Evolutionary conservation across 2,797 vertebrate genomes (phyloP), one percentile per base, ranked within the genome.

Genomic region (Pelochelys cantorii): DNA sequence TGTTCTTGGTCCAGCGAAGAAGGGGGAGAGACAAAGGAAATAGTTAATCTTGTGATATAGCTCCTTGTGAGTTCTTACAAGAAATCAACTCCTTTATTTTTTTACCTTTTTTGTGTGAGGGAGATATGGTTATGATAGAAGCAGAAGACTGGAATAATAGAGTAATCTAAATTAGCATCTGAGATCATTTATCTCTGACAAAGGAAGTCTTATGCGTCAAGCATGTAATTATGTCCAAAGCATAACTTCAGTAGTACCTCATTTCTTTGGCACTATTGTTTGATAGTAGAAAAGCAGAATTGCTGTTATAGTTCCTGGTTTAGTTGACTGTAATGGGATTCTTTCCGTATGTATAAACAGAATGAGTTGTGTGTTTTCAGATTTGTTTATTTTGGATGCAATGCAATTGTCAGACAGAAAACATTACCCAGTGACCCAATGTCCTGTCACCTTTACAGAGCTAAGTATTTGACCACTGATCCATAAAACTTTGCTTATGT

Each of bases 391-490:
- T 94, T 85, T 91, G 83, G 86, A 94, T 91, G 81, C 83, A 90
- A 42, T 12, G 59, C 1, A 93, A 93, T 94, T 62, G 90, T 94
- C 81, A 94, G 90, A 34, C 7, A 12, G 85, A 94, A 88, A 89
- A 60, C 31, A 95, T 92, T 94, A 95, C 84, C 65, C 88, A 87
- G 71, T 96, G 93, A 95, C 94, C 94, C 92, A 95, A 95, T 94
- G 95, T 96, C 96, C 96, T 94, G 91, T 90, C 94, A 91, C 85
- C 91, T 95, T 90, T 94, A 96, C 74, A 92, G 94, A 94, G 83
- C 89, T 93, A 95, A 96, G 95, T 96, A 94, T 91, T 85, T 34
- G 91, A 96, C 83, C 88, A 91, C 79, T 95, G 95, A 97, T 94
- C 95, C 93, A 92, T 88, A 90, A 90, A 96, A 95, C 89, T 95